phyloP scores from a whole-genome alignment of 2,113 vertebrate species.

The Melierax canorus region DNA sequence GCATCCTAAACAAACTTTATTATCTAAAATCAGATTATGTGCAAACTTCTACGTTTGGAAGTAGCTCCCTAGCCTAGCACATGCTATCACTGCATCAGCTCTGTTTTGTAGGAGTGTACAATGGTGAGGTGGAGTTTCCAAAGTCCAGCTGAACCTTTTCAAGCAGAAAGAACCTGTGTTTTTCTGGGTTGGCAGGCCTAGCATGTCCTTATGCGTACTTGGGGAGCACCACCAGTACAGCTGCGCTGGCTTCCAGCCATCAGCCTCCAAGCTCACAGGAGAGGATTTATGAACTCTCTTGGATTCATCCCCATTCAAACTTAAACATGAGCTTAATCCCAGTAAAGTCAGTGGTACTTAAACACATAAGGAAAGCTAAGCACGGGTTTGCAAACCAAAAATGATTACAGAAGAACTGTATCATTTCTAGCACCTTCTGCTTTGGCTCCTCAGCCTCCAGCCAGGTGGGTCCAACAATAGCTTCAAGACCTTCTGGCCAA shows the following conservation, averaged over 20 bases:
- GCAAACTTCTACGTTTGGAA: not conserved
- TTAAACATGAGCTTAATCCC: not conserved
- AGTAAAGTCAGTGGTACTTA: not conserved
- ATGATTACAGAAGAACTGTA: not conserved
- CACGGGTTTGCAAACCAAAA: not conserved
- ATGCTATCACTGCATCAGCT: not conserved
- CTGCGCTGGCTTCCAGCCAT: conserved; percentile 6
- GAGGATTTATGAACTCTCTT: not conserved
- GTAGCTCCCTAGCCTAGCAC: not conserved
- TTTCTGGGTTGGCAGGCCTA: not conserved
- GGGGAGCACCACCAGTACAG: not conserved
- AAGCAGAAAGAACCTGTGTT: not conserved
- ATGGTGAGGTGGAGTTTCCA: not conserved
- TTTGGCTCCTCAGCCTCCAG: not conserved
- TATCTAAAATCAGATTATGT: not conserved
- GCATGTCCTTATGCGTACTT: not conserved
- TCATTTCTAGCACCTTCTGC: not conserved
- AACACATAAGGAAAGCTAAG: not conserved
- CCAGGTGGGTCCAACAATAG: not conserved
- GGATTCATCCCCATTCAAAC: not conserved
- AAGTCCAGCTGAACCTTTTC: not conserved
- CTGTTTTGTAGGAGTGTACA: not conserved
- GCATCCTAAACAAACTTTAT: not conserved
- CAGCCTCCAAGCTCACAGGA: not conserved
- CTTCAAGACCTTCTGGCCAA: not conserved